Percentiles rank a stretch among this genome's conserved stretches.
These are phyloP conservation scores for Paralichthys olivaceus DNA, from an alignment of 2,113 vertebrate species.

Conservation along the genomic window DNA sequence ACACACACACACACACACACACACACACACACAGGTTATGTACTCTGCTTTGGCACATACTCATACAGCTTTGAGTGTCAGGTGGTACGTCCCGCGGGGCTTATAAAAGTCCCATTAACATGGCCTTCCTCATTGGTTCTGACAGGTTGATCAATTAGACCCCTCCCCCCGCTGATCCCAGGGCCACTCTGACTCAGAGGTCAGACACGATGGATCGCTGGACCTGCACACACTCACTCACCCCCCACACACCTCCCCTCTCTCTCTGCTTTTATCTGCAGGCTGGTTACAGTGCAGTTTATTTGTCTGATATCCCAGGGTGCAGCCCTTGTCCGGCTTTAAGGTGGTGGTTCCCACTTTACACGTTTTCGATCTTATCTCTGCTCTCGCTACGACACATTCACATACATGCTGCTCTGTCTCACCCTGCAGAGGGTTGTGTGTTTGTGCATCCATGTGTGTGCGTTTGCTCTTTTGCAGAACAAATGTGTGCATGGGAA, in stretches of 20 bases:
- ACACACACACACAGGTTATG: slow-evolving; percentile 20
- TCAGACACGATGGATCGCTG: slow-evolving; percentile 90
- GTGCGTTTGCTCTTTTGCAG: neutral
- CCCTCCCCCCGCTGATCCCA: slow-evolving; percentile 90
- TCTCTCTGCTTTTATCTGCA: slow-evolving; percentile 49
- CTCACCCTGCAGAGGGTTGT: neutral
- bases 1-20: slow-evolving; percentile 29
- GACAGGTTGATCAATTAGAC: slow-evolving; percentile 97
- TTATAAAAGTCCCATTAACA: slow-evolving; percentile 98
- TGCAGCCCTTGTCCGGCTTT: slow-evolving; percentile 69
- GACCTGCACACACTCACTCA: slow-evolving; percentile 60
- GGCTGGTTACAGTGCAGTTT: slow-evolving; percentile 35
- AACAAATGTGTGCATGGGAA: neutral
- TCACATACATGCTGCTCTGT: neutral
- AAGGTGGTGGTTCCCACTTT: slow-evolving; percentile 41
- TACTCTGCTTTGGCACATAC: slow-evolving; percentile 65
- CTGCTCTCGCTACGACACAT: slow-evolving; percentile 28
- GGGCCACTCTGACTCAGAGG: slow-evolving; percentile 89
- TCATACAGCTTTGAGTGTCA: slow-evolving; percentile 84
- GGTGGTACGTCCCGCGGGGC: slow-evolving; percentile 86
- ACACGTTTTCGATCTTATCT: slow-evolving; percentile 57
- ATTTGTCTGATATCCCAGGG: slow-evolving; percentile 62
- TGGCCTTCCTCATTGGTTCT: slow-evolving; percentile 92
- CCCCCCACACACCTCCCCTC: neutral
- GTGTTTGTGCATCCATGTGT: neutral